Base-by-base conservation (phyloP, 2,113 vertebrate species). In the Microcebus jonahi region DNA sequence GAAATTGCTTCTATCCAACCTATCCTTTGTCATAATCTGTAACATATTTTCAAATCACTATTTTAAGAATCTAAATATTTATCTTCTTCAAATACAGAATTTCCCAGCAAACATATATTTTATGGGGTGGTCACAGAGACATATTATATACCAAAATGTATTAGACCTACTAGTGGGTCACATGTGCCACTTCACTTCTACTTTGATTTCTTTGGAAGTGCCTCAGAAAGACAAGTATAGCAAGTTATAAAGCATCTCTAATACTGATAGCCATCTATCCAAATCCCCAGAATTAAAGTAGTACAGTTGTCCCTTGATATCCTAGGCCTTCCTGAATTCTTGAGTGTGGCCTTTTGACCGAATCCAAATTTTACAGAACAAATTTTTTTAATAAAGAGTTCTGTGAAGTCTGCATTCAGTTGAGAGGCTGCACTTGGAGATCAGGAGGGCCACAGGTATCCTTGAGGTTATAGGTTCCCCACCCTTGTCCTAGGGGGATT, bases 21-120 rank as follows among this genome's bases (percentile, higher is more conserved):
- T 68, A 94, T 63, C 39, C 31, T 94, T 90, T 93, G 45, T 79
- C 91, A 68, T 82, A 65, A 59, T 34, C 70, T 50, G 36, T 73
- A 88, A 81, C 77, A 45, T 88, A 63, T 57, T 23, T 91, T 80
- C 45, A 91, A 79, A 5, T 86, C 31, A 61, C 59, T 84, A 73
- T 36, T 21, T 93, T 90, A 94, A 88, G 39, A 92, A 92, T 2
- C 27, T 61, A 93, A 90, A 94, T 79, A 90, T 59, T 94, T 91
- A 97, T 15, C 71, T 81, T 90, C 42, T 55, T 96, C 50, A 89
- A 96, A 79, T 31, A 81, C 2, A 93, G 29, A 90, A 76, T 48
- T 84, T 89, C 14, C 18, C 21, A 65, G 63, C 12, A 97, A 92
- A 53, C 5, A 7, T 90, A 7, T 59, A 82, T 42, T 75, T 91